Evolutionary conservation across 2,113 vertebrate species (phyloP).

Genomic region (Neogale vison): DNA sequence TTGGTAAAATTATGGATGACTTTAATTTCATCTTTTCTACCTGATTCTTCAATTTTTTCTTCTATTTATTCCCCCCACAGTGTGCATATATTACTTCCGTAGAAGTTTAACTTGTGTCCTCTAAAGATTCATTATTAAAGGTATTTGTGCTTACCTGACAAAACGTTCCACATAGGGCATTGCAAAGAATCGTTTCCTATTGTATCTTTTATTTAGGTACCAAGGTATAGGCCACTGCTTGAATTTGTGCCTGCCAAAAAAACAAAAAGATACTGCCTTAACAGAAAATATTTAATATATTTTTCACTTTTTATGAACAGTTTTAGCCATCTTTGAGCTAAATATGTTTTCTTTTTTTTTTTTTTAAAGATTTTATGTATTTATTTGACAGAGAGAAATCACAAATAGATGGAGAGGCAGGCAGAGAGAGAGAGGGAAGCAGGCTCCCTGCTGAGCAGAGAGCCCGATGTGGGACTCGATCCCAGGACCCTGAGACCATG

Average conservation of each 20-base stretch:
- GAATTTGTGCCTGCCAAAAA: conserved; percentile 90
- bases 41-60: neutral
- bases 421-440: no score
- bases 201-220: conserved; percentile 93
- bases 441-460: no score
- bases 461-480: no score
- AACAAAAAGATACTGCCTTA: conserved; percentile 25
- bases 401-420: no score
- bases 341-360: neutral
- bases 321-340: neutral
- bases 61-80: neutral
- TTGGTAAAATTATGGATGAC: neutral
- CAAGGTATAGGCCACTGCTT: conserved; percentile 96
- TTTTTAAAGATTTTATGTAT: no score
- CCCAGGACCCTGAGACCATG: no score
- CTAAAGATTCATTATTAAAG: neutral
- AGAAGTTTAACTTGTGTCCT: neutral
- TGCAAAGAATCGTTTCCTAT: conserved; percentile 90
- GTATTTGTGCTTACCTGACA: conserved; percentile 87
- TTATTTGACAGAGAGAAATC: no score
- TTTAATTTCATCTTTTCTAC: neutral
- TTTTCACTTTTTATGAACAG: neutral
- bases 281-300: neutral
- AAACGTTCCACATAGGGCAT: conserved; percentile 89
- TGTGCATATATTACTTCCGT: neutral